A percentile compares a stretch with the other conserved stretches of the same genome.
Conservation (phyloP, 2,113 vertebrate genomes). For the Nothoprocta perdicaria region DNA sequence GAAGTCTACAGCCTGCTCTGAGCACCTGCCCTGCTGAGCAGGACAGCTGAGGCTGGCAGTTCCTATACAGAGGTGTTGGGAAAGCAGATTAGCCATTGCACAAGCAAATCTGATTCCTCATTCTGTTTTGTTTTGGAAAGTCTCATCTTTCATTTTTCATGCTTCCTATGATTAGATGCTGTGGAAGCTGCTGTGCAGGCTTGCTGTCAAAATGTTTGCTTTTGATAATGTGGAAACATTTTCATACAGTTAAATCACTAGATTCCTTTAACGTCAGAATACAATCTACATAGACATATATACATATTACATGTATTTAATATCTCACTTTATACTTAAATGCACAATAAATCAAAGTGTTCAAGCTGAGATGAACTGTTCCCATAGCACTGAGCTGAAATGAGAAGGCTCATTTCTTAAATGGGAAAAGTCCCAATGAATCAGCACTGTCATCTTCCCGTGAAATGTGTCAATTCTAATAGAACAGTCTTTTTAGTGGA, state of each 20-base stretch:
- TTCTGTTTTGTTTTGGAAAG: not conserved
- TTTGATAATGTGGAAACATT: not conserved
- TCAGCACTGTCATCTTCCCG: slow-evolving; percentile 25
- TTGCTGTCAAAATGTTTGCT: not conserved
- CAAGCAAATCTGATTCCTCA: not conserved
- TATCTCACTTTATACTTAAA: slow-evolving; percentile 13
- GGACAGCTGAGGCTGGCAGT: not conserved
- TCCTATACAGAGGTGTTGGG: not conserved
- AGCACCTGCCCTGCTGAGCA: not conserved
- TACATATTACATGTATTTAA: not conserved
- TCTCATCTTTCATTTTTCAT: not conserved
- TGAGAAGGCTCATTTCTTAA: not conserved
- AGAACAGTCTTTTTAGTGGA: slow-evolving; percentile 18
- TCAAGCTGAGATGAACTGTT: not conserved
- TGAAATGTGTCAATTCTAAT: slow-evolving; percentile 64
- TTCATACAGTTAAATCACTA: not conserved
- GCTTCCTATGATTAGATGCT: not conserved
- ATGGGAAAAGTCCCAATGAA: slow-evolving; percentile 8
- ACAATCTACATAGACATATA: not conserved
- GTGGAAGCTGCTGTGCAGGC: not conserved
- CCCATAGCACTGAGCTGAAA: not conserved
- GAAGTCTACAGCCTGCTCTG: not conserved
- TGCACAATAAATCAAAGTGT: not conserved
- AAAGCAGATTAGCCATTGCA: not conserved
- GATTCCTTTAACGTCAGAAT: not conserved